These are phyloP conservation scores for Ovibos moschatus DNA, from an alignment of 2,113 vertebrate species.

Conservation along the genomic window DNA sequence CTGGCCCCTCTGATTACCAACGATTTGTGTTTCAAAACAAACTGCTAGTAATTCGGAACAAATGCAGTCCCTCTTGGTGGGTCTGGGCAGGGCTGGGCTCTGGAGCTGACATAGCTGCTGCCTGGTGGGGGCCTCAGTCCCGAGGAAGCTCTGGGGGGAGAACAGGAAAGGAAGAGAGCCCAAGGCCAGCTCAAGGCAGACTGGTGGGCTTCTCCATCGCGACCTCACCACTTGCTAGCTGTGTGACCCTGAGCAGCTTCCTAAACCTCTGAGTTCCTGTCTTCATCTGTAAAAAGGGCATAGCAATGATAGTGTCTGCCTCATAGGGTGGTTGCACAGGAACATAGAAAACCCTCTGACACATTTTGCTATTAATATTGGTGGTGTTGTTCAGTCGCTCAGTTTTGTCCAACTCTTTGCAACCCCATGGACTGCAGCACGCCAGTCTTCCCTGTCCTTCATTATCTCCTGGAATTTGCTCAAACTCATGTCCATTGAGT, in stretches of 20 bases:
- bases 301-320: background rate
- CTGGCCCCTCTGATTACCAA: conserved; percentile 76
- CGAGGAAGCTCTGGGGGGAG: background rate
- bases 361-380: background rate
- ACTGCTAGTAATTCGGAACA: conserved; percentile 73
- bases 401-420: background rate
- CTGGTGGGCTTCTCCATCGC: background rate
- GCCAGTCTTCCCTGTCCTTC: background rate
- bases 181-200: background rate
- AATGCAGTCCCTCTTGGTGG: conserved; percentile 45
- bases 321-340: background rate
- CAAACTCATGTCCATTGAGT: background rate
- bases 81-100: background rate
- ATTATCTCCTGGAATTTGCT: background rate
- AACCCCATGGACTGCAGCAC: background rate
- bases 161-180: background rate
- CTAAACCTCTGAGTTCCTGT: background rate
- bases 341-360: background rate
- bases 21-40: conserved; percentile 79
- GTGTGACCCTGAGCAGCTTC: background rate
- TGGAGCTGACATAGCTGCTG: background rate
- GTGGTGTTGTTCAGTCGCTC: background rate
- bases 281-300: background rate
- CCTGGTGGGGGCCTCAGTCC: background rate
- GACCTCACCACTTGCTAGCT: background rate